These are phyloP conservation scores for Amblyornis subalaris DNA, from an alignment of 2,113 vertebrate genomes.

Conservation along the genomic window DNA sequence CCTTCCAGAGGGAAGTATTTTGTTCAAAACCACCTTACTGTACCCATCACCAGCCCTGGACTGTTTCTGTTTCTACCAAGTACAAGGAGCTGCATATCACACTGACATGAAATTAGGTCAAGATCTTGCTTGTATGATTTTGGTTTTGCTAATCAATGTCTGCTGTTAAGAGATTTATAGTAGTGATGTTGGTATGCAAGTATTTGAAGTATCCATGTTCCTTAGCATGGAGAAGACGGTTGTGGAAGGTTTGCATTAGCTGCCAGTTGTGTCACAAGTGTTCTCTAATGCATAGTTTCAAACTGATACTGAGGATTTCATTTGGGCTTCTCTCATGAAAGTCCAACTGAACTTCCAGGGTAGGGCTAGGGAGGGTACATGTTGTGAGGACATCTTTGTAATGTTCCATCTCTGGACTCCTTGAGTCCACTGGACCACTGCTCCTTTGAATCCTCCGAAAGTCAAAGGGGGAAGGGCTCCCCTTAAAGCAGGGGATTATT, in stretches of 20 bases:
- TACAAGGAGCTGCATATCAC: background rate
- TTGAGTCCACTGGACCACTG: background rate
- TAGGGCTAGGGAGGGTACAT: rapidly evolving
- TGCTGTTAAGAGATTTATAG: background rate
- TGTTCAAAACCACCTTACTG: constrained; percentile 28
- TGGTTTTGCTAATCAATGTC: background rate
- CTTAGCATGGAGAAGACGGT: background rate
- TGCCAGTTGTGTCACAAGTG: background rate
- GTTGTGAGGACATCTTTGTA: background rate
- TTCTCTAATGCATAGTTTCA: background rate
- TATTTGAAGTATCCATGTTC: background rate
- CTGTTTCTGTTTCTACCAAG: background rate
- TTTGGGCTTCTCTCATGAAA: background rate
- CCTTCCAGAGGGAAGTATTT: constrained; percentile 17
- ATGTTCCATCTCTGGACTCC: background rate
- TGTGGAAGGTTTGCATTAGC: background rate
- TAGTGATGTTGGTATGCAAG: background rate
- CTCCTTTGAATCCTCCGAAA: background rate
- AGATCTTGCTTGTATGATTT: background rate
- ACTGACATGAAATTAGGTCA: background rate
- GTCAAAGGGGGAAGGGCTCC: background rate
- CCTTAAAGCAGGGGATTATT: background rate
- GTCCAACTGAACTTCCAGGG: background rate
- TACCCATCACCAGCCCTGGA: background rate
- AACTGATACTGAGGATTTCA: background rate